phyloP scores from a whole-genome alignment of 2,888 invertebrate genomes.

The Drosophila suboccidentalis region DNA sequence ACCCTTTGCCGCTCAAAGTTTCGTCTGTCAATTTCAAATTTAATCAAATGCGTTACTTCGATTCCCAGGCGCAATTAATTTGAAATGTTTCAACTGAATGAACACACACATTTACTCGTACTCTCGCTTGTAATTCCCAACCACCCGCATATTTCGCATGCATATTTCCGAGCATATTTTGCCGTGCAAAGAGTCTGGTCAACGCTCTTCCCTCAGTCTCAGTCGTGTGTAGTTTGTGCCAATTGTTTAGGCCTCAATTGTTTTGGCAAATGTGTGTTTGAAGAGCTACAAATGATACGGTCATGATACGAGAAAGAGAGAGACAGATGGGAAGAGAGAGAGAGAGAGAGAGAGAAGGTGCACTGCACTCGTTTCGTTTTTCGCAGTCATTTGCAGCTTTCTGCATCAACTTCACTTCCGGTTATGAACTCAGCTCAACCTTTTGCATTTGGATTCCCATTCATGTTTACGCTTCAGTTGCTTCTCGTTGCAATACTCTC shows the following conservation, averaged over 20 bases:
- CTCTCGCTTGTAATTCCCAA: not conserved
- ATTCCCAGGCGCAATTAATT: conserved; percentile 80
- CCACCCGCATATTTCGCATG: conserved; percentile 47
- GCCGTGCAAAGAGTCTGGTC: conserved; percentile 51
- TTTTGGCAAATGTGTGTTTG: conserved; percentile 69
- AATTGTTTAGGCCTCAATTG: conserved; percentile 76
- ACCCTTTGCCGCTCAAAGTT: conserved; percentile 29
- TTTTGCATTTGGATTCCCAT: conserved; percentile 60
- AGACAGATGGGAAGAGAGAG: not conserved
- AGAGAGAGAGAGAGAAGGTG: conserved; percentile 24
- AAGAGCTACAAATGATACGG: conserved; percentile 36
- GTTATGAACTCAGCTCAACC: conserved; percentile 69
- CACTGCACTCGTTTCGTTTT: conserved; percentile 62
- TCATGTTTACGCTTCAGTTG: conserved; percentile 78
- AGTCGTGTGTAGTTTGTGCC: conserved; percentile 57
- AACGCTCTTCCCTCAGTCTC: conserved; percentile 49
- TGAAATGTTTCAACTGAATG: conserved; percentile 76
- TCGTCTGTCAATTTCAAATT: conserved; percentile 68
- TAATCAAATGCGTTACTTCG: conserved; percentile 80
- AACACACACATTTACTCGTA: conserved; percentile 37
- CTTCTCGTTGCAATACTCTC: conserved; percentile 34
- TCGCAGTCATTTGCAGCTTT: conserved; percentile 25
- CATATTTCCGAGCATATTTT: conserved; percentile 40
- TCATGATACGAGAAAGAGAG: not conserved
- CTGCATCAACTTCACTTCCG: conserved; percentile 72